Evolutionary conservation across 2,797 vertebrate genomes (phyloP), one percentile per base, ranked within the genome.

Genomic region (Tarsius wallacei): DNA sequence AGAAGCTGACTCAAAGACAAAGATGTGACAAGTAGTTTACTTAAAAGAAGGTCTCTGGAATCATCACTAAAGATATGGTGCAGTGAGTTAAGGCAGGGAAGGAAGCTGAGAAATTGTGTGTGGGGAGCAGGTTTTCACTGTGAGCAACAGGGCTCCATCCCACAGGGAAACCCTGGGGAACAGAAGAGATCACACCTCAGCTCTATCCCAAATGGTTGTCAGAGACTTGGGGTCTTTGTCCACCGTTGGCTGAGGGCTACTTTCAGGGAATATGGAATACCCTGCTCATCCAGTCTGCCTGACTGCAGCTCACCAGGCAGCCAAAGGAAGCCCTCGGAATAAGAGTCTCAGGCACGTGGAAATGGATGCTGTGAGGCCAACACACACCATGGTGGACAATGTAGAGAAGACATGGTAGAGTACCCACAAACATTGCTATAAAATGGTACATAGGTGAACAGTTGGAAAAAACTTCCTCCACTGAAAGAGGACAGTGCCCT

Each of bases 381-480:
- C 28, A 3, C 3, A 21, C 17, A 13, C 8, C 2, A 7, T 9
- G 4, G 1, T n/a, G 10, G 33, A 49, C 26, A 4, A 14, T 8
- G 28, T 6, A 26, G 21, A 47, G 33, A n/a, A 17, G 19, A 2
- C 2, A 9, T 1, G 42, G 2, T 14, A 15, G 31, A 10, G 26
- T 53, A 7, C 53, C 36, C 64, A 59, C 49, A 15, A 12, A 4
- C 28, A 7, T 12, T 6, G 47, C 73, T 28, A 7, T 11, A 55
- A 51, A 15, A 7, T 53, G 31, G 8, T 4, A 5, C 5, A 8
- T 36, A 49, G 0, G 28, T 31, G 31, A 7, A 14, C 22, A 21
- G 16, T 7, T 7, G 17, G 4, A 36, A 28, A 63, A 61, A 55
- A 57, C n/a, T 31, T 5, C 33, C 7, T 59, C 10, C 15, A 17